Evolutionary conservation across 2,888 invertebrate species (phyloP).

Genomic region (Lepeophtheirus nordmannii): DNA sequence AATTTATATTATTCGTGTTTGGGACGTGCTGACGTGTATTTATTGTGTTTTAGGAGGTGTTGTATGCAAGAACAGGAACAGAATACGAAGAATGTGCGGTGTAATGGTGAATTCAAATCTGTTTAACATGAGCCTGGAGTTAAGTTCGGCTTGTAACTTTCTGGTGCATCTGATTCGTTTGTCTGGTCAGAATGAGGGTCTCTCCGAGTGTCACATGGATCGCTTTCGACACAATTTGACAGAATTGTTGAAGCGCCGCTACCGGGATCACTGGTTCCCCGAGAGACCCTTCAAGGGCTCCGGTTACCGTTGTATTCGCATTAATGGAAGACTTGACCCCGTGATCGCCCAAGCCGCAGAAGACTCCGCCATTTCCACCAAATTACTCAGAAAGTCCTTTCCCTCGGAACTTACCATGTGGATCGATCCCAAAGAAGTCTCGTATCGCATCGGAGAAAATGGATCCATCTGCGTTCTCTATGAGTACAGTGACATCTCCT

Average conservation of each 20-base stretch:
- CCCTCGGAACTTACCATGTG: constrained; percentile 57
- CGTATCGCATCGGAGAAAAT: constrained; percentile 48
- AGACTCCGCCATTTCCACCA: constrained; percentile 46
- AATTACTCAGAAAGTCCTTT: constrained; percentile 42
- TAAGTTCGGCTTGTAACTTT: constrained; percentile 20
- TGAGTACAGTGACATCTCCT: constrained; percentile 31
- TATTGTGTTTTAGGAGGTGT: too few relatives aligned
- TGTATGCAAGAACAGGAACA: too few relatives aligned
- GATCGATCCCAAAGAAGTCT: constrained; percentile 58
- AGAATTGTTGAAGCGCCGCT: constrained; percentile 38
- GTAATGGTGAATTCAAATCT: too few relatives aligned
- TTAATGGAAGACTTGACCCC: constrained; percentile 54
- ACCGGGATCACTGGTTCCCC: constrained; percentile 56
- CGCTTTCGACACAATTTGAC: constrained; percentile 38
- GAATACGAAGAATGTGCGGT: too few relatives aligned
- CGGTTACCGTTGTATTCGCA: constrained; percentile 49
- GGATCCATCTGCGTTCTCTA: constrained; percentile 47
- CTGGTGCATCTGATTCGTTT: constrained; percentile 22
- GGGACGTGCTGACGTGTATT: too few relatives aligned
- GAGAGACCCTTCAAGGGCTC: constrained; percentile 53
- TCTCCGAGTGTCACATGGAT: constrained; percentile 27
- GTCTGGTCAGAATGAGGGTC: neutral
- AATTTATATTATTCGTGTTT: too few relatives aligned
- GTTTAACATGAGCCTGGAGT: constrained; percentile 19
- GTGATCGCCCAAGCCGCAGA: constrained; percentile 48